Base-by-base conservation (phyloP, 2,888 invertebrate genomes). In the Microctonus aethiopoides region DNA sequence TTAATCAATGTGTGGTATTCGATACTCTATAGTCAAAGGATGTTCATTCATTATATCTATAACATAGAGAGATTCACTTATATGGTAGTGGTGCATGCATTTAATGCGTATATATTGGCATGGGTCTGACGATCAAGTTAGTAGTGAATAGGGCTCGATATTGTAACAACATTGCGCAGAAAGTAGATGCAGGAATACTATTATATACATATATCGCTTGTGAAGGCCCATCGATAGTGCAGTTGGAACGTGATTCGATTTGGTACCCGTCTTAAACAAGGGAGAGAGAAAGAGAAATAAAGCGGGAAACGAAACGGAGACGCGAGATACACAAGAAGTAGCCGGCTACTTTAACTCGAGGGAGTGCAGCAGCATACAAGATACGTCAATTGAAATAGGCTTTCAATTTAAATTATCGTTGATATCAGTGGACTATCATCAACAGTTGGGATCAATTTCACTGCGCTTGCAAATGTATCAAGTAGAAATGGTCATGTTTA, bases 381-480 rank as follows among this genome's bases (percentile, higher is more conserved):
- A 39, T 46, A 59, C 66, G 34, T 67, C 70, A 67, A 70, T 67
- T 62, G 56, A 57, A 70, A 67, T 70, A 62, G 70, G 62, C 66
- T 70, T 66, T 70, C 70, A 70, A 70, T 65, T 70, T 70, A 70
- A 70, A 70, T 70, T 70, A 70, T 70, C 69, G 52, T 65, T 60
- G 36, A 70, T 70, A 70, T 70, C 69, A 54, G 65, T 52, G 69
- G 26, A 52, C 52, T 11, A 36, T 64, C 52, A 36, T 36, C 24
- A 36, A 22, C 67, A 20, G 56, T 20, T 57, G 63, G 64, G 52
- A 66, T 70, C 70, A 62, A 70, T 70, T 61, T 41, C 54, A 36
- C 39, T 34, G 39, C 46, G 41, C 22, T 64, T 36, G 41, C 54
- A 22, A 60, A 70, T 70, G 60, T 70, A 70, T 69, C 63, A 46